These are phyloP conservation scores for Pristionchus fissidentatus DNA, from an alignment of 2,888 invertebrate species.

Conservation along the genomic window DNA sequence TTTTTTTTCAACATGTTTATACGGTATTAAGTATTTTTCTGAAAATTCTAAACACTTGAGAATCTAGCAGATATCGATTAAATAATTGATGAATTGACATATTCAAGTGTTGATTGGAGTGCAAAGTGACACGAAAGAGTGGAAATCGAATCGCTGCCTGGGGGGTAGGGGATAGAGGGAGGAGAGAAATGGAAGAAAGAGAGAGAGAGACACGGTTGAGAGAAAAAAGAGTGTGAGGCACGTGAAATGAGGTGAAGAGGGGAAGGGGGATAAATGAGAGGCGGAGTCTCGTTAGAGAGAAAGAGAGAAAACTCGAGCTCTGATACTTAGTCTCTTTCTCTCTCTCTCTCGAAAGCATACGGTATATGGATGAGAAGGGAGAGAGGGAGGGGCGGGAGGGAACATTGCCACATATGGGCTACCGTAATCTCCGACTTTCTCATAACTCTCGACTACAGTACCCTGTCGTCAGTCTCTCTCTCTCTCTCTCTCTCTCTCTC, in stretches of 20 bases:
- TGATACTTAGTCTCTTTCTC: neutral
- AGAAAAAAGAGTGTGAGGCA: neutral
- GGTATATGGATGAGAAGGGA: neutral
- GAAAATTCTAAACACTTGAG: too few species aligned
- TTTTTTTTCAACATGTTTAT: too few species aligned
- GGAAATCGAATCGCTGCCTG: too few species aligned
- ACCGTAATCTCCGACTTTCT: neutral
- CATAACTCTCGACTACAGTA: too few species aligned
- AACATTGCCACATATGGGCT: neutral
- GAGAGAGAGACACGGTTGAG: neutral
- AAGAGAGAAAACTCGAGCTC: neutral
- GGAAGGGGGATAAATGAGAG: constrained; percentile 2
- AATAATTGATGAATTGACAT: too few species aligned
- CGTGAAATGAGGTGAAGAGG: neutral
- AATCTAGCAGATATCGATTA: too few species aligned
- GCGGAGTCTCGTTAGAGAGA: neutral
- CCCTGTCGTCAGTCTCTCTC: neutral
- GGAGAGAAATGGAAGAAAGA: neutral
- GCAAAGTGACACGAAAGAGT: neutral
- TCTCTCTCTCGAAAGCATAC: constrained; percentile 13
- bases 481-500: neutral
- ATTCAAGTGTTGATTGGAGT: too few species aligned
- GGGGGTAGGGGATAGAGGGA: neutral
- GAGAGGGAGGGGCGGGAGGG: neutral
- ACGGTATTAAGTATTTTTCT: too few species aligned